Conservation (phyloP, 2,797 vertebrate genomes). For the Thunnus albacares region DNA sequence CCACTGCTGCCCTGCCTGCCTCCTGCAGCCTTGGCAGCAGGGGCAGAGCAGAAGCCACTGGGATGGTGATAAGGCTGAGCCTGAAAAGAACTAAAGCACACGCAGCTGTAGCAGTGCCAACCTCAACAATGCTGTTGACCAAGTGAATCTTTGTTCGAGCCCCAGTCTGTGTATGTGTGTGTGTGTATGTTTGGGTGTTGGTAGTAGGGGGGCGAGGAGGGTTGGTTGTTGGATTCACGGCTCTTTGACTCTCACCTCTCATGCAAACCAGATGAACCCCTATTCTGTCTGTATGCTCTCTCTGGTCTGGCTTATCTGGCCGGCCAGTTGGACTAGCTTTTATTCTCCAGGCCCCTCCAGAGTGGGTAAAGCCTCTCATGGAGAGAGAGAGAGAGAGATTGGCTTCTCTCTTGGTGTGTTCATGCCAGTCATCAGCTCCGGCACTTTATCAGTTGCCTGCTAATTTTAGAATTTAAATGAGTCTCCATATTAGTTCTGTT, state of each 20-base stretch:
- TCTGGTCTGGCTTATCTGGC: slow-evolving; percentile 79
- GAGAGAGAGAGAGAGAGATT: slow-evolving; percentile 54
- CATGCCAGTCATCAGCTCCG: slow-evolving; percentile 69
- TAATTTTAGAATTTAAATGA: slow-evolving; percentile 81
- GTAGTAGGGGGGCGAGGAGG: slow-evolving; percentile 8
- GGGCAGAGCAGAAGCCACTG: slow-evolving; percentile 68
- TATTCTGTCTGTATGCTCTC: slow-evolving; percentile 63
- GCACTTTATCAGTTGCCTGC: slow-evolving; percentile 77
- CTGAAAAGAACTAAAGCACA: slow-evolving; percentile 53
- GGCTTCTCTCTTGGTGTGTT: slow-evolving; percentile 60
- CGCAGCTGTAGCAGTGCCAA: slow-evolving; percentile 63
- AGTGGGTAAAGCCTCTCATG: slow-evolving; percentile 73
- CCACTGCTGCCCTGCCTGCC: slow-evolving; percentile 41
- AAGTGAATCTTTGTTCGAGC: slow-evolving; percentile 68
- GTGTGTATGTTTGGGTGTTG: slow-evolving; percentile 37
- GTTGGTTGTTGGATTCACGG: slow-evolving; percentile 42
- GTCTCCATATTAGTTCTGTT: slow-evolving; percentile 60
- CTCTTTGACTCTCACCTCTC: slow-evolving; percentile 69
- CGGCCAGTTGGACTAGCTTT: slow-evolving; percentile 81
- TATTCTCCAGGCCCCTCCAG: slow-evolving; percentile 80
- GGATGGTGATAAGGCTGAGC: slow-evolving; percentile 69
- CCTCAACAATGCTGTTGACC: slow-evolving; percentile 73
- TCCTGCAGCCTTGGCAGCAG: slow-evolving; percentile 61
- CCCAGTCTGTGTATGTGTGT: slow-evolving; percentile 20
- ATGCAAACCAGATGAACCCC: slow-evolving; percentile 75